Conservation (phyloP, 2,113 vertebrate genomes). For the Tachysurus fulvidraco region DNA sequence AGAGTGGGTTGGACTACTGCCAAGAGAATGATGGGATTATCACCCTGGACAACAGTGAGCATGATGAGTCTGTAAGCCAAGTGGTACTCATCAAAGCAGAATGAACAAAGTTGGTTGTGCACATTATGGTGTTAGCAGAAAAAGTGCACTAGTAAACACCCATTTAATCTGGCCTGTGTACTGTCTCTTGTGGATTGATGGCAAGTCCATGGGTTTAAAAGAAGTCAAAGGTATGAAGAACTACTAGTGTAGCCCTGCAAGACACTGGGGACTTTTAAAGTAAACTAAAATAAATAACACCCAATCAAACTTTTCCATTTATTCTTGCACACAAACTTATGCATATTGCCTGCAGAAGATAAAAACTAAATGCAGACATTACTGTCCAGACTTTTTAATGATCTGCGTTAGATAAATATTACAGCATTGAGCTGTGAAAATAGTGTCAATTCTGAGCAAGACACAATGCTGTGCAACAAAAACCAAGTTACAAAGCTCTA, state of each 20-base stretch:
- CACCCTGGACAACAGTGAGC: conserved; percentile 53
- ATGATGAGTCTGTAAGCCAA: conserved; percentile 44
- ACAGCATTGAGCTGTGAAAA: neutral
- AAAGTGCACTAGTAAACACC: conserved; percentile 5
- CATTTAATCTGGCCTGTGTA: neutral
- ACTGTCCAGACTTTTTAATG: neutral
- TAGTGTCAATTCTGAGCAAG: neutral
- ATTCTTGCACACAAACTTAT: neutral
- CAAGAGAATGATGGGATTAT: conserved; percentile 61
- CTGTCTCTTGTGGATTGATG: neutral
- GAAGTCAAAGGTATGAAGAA: neutral
- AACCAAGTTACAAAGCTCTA: neutral
- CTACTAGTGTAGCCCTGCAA: neutral
- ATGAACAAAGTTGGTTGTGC: neutral
- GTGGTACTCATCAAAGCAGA: conserved; percentile 27
- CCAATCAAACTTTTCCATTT: neutral
- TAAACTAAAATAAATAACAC: neutral
- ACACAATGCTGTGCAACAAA: neutral
- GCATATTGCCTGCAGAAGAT: no score
- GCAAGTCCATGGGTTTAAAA: neutral
- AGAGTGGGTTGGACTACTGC: conserved; percentile 67
- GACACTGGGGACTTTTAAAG: neutral
- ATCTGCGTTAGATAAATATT: neutral
- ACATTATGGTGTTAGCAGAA: conserved; percentile 8
- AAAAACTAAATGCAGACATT: no score